A percentile compares a stretch with the other conserved stretches of the same genome.
Evolutionary conservation across 2,888 invertebrate species (phyloP).

Genomic region (Clistopyga incitator): DNA sequence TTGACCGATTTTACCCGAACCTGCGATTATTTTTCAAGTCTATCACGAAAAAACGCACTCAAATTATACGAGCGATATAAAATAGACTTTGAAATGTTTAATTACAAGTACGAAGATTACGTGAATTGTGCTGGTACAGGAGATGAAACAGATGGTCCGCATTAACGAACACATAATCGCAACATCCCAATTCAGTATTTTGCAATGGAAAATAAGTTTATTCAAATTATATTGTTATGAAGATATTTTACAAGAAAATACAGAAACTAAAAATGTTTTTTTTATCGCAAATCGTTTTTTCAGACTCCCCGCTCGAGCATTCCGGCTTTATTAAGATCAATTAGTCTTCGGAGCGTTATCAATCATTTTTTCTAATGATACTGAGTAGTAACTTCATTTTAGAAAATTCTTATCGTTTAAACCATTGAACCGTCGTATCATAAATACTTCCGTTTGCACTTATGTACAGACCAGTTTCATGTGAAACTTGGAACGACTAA

Average conservation of each 20-base stretch:
- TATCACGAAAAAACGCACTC: conserved; percentile 74
- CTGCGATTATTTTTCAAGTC: conserved; percentile 79
- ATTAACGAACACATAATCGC: background rate
- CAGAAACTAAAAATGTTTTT: conserved; percentile 16
- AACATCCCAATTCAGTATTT: background rate
- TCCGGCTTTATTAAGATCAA: background rate
- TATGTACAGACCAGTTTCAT: conserved; percentile 36
- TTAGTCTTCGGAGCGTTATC: background rate
- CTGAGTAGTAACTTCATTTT: conserved; percentile 6
- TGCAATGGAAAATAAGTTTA: conserved; percentile 49
- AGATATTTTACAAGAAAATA: conserved; percentile 31
- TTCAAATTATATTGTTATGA: conserved; percentile 14
- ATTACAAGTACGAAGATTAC: conserved; percentile 78
- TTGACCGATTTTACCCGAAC: conserved; percentile 75
- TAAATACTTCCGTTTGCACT: conserved; percentile 39
- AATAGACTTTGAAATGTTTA: conserved; percentile 82
- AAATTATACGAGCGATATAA: conserved; percentile 79
- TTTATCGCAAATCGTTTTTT: background rate
- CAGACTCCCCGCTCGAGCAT: background rate
- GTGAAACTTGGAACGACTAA: background rate
- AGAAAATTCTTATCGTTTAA: conserved; percentile 16
- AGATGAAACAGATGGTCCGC: background rate
- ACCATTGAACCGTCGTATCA: conserved; percentile 10
- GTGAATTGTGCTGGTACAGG: conserved; percentile 72
- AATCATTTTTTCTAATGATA: conserved; percentile 7